Base-by-base conservation (phyloP, 2,888 invertebrate genomes). In the Uropetala carovei region DNA sequence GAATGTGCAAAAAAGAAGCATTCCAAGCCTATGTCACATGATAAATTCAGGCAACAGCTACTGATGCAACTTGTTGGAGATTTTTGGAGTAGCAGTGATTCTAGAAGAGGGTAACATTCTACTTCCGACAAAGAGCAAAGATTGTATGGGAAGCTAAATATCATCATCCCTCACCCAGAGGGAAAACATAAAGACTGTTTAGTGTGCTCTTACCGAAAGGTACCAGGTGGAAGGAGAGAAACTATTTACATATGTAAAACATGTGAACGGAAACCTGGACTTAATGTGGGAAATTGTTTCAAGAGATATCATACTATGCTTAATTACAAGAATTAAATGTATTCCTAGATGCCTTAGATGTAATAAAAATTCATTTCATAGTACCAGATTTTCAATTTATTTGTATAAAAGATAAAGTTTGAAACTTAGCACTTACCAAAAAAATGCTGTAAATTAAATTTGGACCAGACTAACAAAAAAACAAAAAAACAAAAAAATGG, bases 121-220 rank as follows among this genome's bases (percentile, higher is more conserved):
- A 68, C 85, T 27, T 43, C 82, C 68, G 91, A 89, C 75, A 92
- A 92, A 58, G 93, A 93, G 91, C 92, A 92, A 83, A 91, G 93
- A 92, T 83, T 93, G 57, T 92, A 93, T 91, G 93, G 93, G 75
- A 93, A 93, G 92, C 91, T 93, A 30, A 93, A 93, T 92, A 82
- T 93, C 18, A 92, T n/a, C n/a, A 83, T 92, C 30, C 93, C 86
- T 57, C 92, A 93, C 60, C 59, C 92, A 85, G 91, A 92, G 59
- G 92, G 93, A 83, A 83, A 43, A n/a, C 83, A 83, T 16, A 27
- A 81, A 81, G 93, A 93, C 18, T 94, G 93, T 68, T 92, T 93
- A 84, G 93, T 93, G 9, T 94, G 93, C 93, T 93, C 93, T 43
- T 57, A 93, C 59, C 93, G 93, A 91, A 93, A 93, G 93, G 92